A percentile compares a stretch with the other conserved stretches of the same genome.
Conservation (phyloP, 2,888 invertebrate genomes). For the Heliconius charithonia region DNA sequence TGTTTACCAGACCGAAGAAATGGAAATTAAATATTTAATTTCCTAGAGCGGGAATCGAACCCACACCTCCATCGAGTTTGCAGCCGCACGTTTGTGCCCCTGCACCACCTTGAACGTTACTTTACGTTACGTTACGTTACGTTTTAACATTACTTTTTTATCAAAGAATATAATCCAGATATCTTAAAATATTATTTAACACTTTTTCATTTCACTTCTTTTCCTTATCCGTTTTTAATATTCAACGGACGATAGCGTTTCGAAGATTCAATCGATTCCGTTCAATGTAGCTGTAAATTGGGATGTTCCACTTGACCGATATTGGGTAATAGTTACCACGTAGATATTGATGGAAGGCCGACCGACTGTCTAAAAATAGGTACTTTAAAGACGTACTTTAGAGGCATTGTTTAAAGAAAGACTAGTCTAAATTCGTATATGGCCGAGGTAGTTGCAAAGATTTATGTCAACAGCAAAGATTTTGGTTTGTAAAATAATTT, state of each 20-base stretch:
- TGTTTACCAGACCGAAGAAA: too few species aligned
- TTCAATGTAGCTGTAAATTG: slow-evolving; percentile 82
- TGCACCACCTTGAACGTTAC: too few species aligned
- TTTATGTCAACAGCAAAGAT: background rate
- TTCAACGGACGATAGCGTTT: slow-evolving; percentile 63
- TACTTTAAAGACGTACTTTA: background rate
- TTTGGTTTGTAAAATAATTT: background rate
- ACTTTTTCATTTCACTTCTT: background rate
- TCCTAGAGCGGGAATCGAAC: too few species aligned
- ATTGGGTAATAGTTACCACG: slow-evolving; percentile 77
- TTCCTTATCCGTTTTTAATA: slow-evolving; percentile 11
- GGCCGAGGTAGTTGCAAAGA: background rate
- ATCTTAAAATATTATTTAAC: background rate
- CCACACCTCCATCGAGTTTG: too few species aligned
- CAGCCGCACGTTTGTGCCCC: too few species aligned
- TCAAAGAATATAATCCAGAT: background rate
- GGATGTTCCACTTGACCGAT: slow-evolving; percentile 80
- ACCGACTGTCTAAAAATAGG: slow-evolving; percentile 34
- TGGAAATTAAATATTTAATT: too few species aligned
- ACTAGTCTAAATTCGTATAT: background rate
- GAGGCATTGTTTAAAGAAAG: slow-evolving; percentile 14
- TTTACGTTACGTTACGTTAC: too few species aligned
- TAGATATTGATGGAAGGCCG: slow-evolving; percentile 74
- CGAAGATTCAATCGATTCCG: slow-evolving; percentile 78
- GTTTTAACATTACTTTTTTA: background rate